Evolutionary conservation across 2,113 vertebrate genomes (phyloP).

Genomic region (Pithys albifrons): DNA sequence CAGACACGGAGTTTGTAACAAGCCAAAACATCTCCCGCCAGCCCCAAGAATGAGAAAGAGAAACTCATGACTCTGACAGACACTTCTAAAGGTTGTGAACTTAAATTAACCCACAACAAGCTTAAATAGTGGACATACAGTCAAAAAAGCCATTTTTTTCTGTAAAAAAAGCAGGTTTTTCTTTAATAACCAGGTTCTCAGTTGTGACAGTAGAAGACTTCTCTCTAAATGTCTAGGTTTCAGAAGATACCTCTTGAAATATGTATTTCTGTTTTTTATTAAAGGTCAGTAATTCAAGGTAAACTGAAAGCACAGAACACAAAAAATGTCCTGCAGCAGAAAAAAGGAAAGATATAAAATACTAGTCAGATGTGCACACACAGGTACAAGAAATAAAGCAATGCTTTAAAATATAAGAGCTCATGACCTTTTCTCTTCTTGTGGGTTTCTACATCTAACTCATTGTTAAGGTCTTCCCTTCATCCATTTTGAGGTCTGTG

Average conservation of each 20-base stretch:
- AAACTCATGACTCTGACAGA: background rate
- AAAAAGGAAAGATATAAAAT: background rate
- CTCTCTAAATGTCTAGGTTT: background rate
- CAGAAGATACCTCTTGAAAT: background rate
- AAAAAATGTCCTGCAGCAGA: background rate
- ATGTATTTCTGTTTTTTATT: background rate
- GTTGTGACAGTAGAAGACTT: background rate
- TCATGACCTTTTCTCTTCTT: background rate
- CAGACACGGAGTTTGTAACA: background rate
- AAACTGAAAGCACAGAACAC: background rate
- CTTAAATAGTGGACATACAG: background rate
- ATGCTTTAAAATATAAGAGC: background rate
- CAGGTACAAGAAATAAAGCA: background rate
- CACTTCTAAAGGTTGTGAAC: background rate
- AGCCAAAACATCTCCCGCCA: background rate
- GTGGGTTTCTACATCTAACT: background rate
- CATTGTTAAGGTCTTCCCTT: background rate
- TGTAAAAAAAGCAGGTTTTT: background rate
- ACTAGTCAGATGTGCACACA: background rate
- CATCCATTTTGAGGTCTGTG: background rate
- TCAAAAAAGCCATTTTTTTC: background rate
- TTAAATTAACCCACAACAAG: background rate
- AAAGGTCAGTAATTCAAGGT: background rate
- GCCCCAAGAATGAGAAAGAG: background rate
- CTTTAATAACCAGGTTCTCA: background rate